Evolutionary conservation across 2,888 invertebrate genomes (phyloP).

Genomic region (Octonoba sinensis): DNA sequence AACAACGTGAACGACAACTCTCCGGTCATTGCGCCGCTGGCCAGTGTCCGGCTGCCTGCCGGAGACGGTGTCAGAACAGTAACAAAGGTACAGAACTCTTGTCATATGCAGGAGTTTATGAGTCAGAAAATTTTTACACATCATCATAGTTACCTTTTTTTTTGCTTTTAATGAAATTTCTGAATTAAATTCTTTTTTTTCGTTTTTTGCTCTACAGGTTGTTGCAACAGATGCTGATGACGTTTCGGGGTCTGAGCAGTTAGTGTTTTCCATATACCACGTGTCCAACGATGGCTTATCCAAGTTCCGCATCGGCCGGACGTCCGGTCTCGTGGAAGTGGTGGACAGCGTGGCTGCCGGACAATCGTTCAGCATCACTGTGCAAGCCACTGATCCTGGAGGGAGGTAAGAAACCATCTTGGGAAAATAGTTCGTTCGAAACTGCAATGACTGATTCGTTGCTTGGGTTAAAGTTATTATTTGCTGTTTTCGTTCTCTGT

Average conservation of each 20-base stretch:
- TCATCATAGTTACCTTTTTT: too few relatives aligned
- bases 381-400: slow-evolving; percentile 75
- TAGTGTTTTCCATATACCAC: slow-evolving; percentile 88
- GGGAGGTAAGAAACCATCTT: slow-evolving; percentile 54
- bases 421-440: too few relatives aligned
- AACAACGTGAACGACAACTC: slow-evolving; percentile 90
- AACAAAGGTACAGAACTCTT: slow-evolving; percentile 55
- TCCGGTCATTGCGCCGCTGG: slow-evolving; percentile 83
- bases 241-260: slow-evolving; percentile 84
- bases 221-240: slow-evolving; percentile 85
- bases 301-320: slow-evolving; percentile 86
- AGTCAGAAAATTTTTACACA: neutral
- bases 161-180: neutral
- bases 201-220: slow-evolving; percentile 73
- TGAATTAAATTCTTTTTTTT: neutral
- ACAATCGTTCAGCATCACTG: slow-evolving; percentile 89
- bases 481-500: too few relatives aligned
- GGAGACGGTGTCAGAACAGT: slow-evolving; percentile 63
- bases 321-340: slow-evolving; percentile 81
- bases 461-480: too few relatives aligned
- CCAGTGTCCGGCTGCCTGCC: slow-evolving; percentile 84
- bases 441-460: too few relatives aligned
- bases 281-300: slow-evolving; percentile 90
- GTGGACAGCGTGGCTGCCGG: slow-evolving; percentile 86
- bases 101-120: neutral